A percentile compares a stretch with the other conserved stretches of the same genome.
These are phyloP conservation scores for Etheostoma perlongum DNA, from an alignment of 2,797 vertebrate species.

Conservation along the genomic window DNA sequence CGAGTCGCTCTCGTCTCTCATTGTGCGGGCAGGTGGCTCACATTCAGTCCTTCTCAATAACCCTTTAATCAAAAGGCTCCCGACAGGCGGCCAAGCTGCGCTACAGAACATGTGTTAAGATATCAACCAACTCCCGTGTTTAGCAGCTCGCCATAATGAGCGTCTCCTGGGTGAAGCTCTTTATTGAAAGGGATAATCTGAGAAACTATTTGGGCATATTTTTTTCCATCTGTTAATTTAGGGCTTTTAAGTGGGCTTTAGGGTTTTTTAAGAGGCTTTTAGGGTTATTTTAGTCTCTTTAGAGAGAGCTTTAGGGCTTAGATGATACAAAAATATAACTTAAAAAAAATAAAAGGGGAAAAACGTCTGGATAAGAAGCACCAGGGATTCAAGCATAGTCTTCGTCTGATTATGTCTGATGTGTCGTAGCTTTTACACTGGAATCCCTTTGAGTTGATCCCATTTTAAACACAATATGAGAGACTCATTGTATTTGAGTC, in stretches of 20 bases:
- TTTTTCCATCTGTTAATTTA: too few species aligned
- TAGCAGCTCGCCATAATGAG: not conserved
- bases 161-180: not conserved
- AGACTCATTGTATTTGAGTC: not conserved
- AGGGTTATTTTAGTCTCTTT: too few species aligned
- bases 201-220: not conserved
- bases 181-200: not conserved
- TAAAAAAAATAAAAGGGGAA: not conserved
- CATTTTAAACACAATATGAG: not conserved
- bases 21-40: slow-evolving; percentile 61
- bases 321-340: not conserved
- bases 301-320: too few species aligned
- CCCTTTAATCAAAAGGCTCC: slow-evolving; percentile 51
- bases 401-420: not conserved
- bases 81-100: not conserved
- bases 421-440: not conserved
- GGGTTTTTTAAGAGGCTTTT: too few species aligned
- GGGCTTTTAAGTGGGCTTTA: too few species aligned
- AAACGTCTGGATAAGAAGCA: not conserved
- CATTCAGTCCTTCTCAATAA: slow-evolving; percentile 55
- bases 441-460: not conserved
- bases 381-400: not conserved
- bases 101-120: slow-evolving; percentile 36
- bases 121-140: slow-evolving; percentile 1
- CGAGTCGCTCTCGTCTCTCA: slow-evolving; percentile 17